These are phyloP conservation scores for Bettongia penicillata DNA, from an alignment of 2,113 vertebrate genomes.

Conservation along the genomic window DNA sequence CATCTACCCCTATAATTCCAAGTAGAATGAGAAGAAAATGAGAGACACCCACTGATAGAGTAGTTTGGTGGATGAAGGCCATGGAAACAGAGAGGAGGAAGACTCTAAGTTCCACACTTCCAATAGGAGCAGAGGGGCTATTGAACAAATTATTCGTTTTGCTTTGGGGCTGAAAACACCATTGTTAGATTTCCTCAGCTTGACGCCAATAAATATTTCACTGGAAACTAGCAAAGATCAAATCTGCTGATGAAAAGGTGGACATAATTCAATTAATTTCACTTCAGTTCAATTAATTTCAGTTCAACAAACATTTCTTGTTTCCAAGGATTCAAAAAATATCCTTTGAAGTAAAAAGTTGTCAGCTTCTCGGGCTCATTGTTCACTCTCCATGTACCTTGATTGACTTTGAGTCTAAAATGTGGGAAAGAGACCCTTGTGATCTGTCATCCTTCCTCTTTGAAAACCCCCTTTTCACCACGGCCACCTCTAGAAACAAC, in stretches of 20 bases:
- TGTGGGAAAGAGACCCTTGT: slow-evolving; percentile 3
- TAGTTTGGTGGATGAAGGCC: neutral
- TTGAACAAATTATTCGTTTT: neutral
- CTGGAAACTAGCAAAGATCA: slow-evolving; percentile 28
- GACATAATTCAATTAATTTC: neutral
- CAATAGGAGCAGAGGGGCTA: neutral
- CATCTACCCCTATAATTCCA: neutral
- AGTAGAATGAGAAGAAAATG: neutral
- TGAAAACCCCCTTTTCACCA: slow-evolving; percentile 8
- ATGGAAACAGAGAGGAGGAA: neutral
- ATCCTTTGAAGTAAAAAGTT: slow-evolving; percentile 1
- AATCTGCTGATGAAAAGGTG: slow-evolving; percentile 8
- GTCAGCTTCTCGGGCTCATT: neutral
- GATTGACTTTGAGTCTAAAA: neutral
- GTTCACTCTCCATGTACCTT: slow-evolving; percentile 6
- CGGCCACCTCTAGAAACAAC: neutral
- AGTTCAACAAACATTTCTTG: neutral
- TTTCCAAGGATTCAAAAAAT: neutral
- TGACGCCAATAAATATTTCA: neutral
- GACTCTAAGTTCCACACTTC: slow-evolving; percentile 1
- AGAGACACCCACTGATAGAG: neutral
- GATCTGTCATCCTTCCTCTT: slow-evolving; percentile 13
- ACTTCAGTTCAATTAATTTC: neutral
- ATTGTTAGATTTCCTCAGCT: neutral
- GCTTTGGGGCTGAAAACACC: slow-evolving; percentile 2